Evolutionary conservation across 2,888 invertebrate genomes (phyloP), one percentile per base, ranked within the genome.

Genomic region (Lasioglossum calceatum): DNA sequence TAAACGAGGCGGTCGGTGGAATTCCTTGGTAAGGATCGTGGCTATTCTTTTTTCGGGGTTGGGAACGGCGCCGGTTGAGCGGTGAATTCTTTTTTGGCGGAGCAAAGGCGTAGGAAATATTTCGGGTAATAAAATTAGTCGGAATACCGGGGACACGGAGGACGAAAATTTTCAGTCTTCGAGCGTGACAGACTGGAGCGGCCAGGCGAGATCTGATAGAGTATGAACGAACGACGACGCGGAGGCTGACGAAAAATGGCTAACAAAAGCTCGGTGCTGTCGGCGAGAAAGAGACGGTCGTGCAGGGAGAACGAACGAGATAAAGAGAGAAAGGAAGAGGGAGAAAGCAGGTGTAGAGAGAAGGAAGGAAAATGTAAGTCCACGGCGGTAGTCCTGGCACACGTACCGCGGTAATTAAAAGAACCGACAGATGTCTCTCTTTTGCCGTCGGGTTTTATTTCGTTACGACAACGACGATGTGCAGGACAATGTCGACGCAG

Each of bases 361-460:
- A 83, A 76, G 58, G 82, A 84, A 75, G 75, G 81, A 77, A 77
- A 78, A 85, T 78, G 85, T 77, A 79, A 79, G 88, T 88, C 80
- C 88, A 80, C 67, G 82, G 82, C 61, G 73, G 64, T 85, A 81
- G 86, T 82, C 84, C 81, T 81, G 84, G 91, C 91, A 93, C 95
- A 94, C 95, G 95, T 94, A 94, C 92, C 91, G 91, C 92, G 92
- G 94, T 94, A 95, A 95, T 95, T 95, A 95, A 95, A 95, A 95
- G 95, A 95, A 95, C 95, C 95, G 94, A 95, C 95, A 94, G 94
- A 94, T 95, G 94, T 94, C 94, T 94, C 93, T 94, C 93, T 93
- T 93, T 94, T 91, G 91, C 93, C 91, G 92, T 93, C 90, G 92
- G 93, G 92, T 95, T 95, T 95, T 95, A 95, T 95, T 95, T 95